Base-by-base conservation (phyloP, 2,113 vertebrate species). In the Opisthocomus hoazin region DNA sequence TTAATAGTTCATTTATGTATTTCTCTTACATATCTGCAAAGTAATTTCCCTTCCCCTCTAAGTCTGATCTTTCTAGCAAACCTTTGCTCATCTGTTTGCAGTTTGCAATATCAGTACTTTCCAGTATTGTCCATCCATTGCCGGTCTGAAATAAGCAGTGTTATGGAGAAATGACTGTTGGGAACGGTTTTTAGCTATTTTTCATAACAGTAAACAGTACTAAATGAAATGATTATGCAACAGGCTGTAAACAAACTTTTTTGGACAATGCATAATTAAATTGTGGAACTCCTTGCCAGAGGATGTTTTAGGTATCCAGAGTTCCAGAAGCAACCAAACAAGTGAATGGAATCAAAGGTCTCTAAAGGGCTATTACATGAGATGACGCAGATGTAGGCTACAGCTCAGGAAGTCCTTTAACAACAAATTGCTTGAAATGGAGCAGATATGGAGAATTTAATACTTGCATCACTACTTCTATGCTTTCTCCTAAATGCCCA, bases 351-450 rank as follows among this genome's bases (percentile, higher is more conserved):
- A 93, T 84, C 66, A 68, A 60, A 90, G 13, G 84, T 87, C 95
- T 97, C 95, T 65, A 45, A 95, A 96, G 93, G 61, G 87, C 93
- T 84, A 65, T 97, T 96, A 97, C 93, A 93, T 13, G 76, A 46
- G 86, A 97, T 97, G 95, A 97, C 69, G 95, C 78, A 97, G 81
- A 95, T 73, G 74, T 69, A 96, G 53, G 57, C 84, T 91, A 45
- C 4, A 15, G 89, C 75, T 96, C 96, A 96, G 95, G 96, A 96
- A 97, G 84, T 91, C 87, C 84, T 95, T 79, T 94, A 95, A 97
- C 95, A 94, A 96, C 95, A 97, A 93, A 95, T 96, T 96, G 53
- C 84, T 96, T 93, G 91, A 95, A 95, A 94, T 82, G 70, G 87
- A 93, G 94, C 93, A 95, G 93, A 89, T 94, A 96, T 2, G 32